Evolutionary conservation across 2,113 vertebrate genomes (phyloP).

Genomic region (Thymallus thymallus): DNA sequence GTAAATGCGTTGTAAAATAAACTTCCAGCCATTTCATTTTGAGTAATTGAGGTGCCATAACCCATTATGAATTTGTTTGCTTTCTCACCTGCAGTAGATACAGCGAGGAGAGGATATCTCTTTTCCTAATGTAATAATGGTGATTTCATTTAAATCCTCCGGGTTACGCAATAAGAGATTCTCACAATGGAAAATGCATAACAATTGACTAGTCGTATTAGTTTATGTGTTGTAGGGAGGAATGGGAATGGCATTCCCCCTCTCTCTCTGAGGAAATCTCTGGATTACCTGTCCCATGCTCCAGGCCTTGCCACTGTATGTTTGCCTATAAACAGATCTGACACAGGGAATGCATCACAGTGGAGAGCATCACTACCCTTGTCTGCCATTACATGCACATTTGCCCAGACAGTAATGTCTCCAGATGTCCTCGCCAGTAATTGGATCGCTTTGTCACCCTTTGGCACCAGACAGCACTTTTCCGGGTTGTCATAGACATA

Average conservation of each 20-base stretch:
- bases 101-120: conserved; percentile 29
- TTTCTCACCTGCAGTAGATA: not conserved
- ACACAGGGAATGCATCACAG: conserved; percentile 14
- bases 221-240: conserved; percentile 11
- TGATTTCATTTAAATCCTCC: conserved; percentile 27
- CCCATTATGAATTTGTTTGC: conserved; percentile 42
- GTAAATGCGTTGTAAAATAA: conserved; percentile 45
- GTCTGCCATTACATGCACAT: conserved; percentile 29
- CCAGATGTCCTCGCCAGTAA: conserved; percentile 37
- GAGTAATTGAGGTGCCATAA: conserved; percentile 50
- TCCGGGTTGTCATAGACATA: not conserved
- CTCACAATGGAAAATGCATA: conserved; percentile 8
- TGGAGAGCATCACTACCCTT: conserved; percentile 29
- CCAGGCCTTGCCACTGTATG: conserved; percentile 22
- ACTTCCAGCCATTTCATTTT: conserved; percentile 49
- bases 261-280: conserved; percentile 35
- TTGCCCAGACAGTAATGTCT: conserved; percentile 25
- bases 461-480: conserved; percentile 30
- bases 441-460: conserved; percentile 39
- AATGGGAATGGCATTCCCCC: conserved; percentile 26
- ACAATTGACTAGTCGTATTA: not conserved
- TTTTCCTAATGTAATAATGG: conserved; percentile 46
- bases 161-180: conserved; percentile 17
- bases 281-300: conserved; percentile 44
- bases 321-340: conserved; percentile 32